Base-by-base conservation (phyloP, 1,140 invertebrate species). In the Zaprionus gabonicus region DNA sequence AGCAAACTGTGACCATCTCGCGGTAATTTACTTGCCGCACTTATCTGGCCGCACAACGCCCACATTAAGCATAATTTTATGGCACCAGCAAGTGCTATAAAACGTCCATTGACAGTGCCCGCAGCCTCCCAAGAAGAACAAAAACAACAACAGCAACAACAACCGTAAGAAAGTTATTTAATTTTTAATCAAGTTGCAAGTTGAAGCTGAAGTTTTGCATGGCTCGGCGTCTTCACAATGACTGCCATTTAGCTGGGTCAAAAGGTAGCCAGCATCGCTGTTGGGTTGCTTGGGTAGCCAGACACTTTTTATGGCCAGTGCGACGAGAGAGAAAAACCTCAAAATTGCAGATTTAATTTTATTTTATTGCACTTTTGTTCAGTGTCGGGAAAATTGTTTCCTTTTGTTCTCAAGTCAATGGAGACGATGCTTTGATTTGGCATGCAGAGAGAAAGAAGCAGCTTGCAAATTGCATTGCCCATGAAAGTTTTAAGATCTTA, bases 301-400 rank as follows among this genome's bases (percentile, higher is more conserved):
- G 85, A 90, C 85, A 77, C 86, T 91, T 90, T 88, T 90, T 90
- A 91, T 85, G 86, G 75, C 74, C 62, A 15, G 75, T 17, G 27
- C 46, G 44, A 34, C 15, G 53, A 81, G 58, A 80, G 66, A 76
- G 58, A 80, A 63, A 76, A 81, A 90, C 82, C 86, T 85, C 82
- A 91, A 90, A 90, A 90, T 90, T 91, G 86, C 85, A 91, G 86
- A 90, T 90, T 90, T 90, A 82, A 90, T 90, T 90, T 90, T 91
- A 90, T 90, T 90, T 90, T 84, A 88, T 88, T 88, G 84, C 85
- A 84, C 69, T 70, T 78, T 53, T 59, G 65, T 49, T 76, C 56
- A 65, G 9, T 71, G 75, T 55, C 67, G 72, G 44, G 86, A 67
- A 90, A 90, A 90, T 90, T 90, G 85, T 90, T 90, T 91, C 86